Evolutionary conservation across 92 coral and sea anemone genomes (phyloP).

Genomic region (Phenganax stokvisi): DNA sequence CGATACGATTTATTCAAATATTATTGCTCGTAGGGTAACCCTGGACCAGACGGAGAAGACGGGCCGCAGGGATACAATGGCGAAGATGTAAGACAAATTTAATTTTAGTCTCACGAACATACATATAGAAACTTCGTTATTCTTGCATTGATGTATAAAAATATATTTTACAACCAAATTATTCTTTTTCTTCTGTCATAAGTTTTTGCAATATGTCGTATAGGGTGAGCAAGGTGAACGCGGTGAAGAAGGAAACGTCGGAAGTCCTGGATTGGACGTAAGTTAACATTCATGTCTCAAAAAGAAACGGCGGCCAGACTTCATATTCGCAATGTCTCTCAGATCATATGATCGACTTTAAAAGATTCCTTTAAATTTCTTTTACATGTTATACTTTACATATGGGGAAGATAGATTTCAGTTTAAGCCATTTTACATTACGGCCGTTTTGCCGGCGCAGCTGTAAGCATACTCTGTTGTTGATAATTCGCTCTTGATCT

Average conservation of each 20-base stretch:
- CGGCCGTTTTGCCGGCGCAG: too few species aligned
- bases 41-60: constrained; percentile 14
- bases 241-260: constrained; percentile 3
- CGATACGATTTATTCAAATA: neutral
- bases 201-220: neutral
- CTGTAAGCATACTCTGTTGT: too few species aligned
- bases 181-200: neutral
- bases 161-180: neutral
- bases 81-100: neutral
- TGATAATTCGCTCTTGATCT: too few species aligned
- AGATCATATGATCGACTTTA: neutral
- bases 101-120: too few species aligned
- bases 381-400: too few species aligned
- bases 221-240: constrained; percentile 33
- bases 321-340: neutral
- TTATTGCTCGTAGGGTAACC: neutral
- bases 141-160: too few species aligned
- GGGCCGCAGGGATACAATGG: neutral
- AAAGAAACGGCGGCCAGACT: neutral
- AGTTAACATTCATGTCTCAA: neutral
- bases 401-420: too few species aligned
- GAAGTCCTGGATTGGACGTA: constrained; percentile 9
- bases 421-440: too few species aligned
- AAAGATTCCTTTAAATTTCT: too few species aligned
- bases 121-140: too few species aligned